Percentiles rank a stretch among this genome's conserved stretches.
These are phyloP conservation scores for Rhogogaster chlorosoma DNA, from an alignment of 2,888 invertebrate genomes.

Conservation along the genomic window DNA sequence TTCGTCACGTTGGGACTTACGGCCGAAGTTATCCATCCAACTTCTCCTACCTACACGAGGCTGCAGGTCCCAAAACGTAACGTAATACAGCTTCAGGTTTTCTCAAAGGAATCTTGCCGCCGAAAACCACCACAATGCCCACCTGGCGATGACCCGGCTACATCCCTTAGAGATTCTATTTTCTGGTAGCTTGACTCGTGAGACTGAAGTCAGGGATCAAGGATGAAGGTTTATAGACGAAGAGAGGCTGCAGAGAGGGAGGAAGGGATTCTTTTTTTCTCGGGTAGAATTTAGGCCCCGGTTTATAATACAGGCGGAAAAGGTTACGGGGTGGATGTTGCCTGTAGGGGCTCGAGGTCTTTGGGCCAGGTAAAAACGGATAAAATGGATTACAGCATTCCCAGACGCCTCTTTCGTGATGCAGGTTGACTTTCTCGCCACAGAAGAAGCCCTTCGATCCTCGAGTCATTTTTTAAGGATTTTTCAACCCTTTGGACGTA, in stretches of 20 bases:
- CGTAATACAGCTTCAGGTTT: neutral
- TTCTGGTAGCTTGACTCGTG: neutral
- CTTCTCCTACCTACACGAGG: neutral
- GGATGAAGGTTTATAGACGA: slow-evolving; percentile 37
- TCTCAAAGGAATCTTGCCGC: slow-evolving; percentile 31
- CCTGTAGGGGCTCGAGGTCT: neutral
- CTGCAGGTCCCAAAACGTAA: slow-evolving; percentile 27
- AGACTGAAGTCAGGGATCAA: slow-evolving; percentile 1
- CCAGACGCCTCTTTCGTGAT: slow-evolving; percentile 43
- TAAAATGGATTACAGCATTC: slow-evolving; percentile 52
- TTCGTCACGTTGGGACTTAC: slow-evolving; percentile 23
- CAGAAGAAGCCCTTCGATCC: neutral
- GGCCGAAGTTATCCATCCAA: neutral
- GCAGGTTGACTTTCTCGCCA: neutral
- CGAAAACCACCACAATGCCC: neutral
- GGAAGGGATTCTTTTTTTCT: slow-evolving; percentile 52
- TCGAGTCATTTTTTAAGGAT: neutral
- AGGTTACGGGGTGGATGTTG: slow-evolving; percentile 6
- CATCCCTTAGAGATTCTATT: neutral
- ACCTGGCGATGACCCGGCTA: neutral
- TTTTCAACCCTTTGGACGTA: slow-evolving; percentile 13
- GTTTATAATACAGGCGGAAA: neutral
- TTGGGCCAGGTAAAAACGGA: slow-evolving; percentile 50
- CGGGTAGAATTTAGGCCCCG: slow-evolving; percentile 1
- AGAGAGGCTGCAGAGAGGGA: slow-evolving; percentile 56